Conservation (phyloP, 1,140 invertebrate species). For the Drosophila nasuta region DNA sequence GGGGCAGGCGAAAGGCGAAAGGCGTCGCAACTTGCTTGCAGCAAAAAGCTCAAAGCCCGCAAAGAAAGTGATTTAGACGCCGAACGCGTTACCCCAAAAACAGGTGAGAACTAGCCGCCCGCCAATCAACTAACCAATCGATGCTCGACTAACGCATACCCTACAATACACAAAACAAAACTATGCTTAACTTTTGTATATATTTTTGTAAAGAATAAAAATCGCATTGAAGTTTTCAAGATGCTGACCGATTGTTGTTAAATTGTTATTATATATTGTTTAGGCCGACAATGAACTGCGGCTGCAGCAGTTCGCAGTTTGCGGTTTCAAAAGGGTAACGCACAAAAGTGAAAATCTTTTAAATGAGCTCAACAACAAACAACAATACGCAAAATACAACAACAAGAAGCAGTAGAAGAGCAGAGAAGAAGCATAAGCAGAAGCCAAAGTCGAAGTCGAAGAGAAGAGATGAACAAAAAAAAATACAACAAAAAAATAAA, state of each 20-base stretch:
- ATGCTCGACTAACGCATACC: conserved; percentile 31
- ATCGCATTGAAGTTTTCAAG: background rate
- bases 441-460: conserved; percentile 5
- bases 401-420: conserved; percentile 12
- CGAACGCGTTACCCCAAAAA: conserved; percentile 23
- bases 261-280: conserved; percentile 6
- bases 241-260: conserved; percentile 12
- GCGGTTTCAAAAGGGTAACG: conserved; percentile 47
- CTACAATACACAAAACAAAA: conserved; percentile 4
- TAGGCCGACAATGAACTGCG: background rate
- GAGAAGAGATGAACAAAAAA: background rate
- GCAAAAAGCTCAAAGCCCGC: conserved; percentile 51
- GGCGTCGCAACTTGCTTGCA: conserved; percentile 15
- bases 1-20: conserved; percentile 63
- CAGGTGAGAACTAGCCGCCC: conserved; percentile 15
- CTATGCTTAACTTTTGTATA: background rate
- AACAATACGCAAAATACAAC: conserved; percentile 42
- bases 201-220: background rate
- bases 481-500: background rate
- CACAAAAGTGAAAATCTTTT: conserved; percentile 69
- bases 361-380: conserved; percentile 27
- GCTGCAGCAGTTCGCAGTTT: conserved; percentile 5
- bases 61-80: conserved; percentile 69
- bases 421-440: conserved; percentile 16
- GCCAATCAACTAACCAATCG: background rate